These are phyloP conservation scores for Thaleichthys pacificus DNA, from an alignment of 2,797 vertebrate genomes.

Conservation along the genomic window DNA sequence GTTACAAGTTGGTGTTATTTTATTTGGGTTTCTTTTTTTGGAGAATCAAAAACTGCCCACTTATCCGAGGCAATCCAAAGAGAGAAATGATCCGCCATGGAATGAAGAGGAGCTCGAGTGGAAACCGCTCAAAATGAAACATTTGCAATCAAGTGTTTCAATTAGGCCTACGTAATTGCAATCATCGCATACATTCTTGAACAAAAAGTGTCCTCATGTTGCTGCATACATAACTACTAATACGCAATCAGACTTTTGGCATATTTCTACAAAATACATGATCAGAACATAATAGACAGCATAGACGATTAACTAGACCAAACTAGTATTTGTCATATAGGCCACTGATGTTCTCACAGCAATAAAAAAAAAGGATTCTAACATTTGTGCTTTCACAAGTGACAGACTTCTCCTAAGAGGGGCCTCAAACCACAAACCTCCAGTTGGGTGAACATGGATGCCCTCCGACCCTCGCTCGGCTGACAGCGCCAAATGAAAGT, in stretches of 20 bases:
- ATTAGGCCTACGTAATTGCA: too few species aligned
- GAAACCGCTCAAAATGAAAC: background rate
- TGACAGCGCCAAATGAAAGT: constrained; percentile 67
- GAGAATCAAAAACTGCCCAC: background rate
- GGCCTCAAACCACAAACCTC: constrained; percentile 45
- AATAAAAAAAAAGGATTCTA: too few species aligned
- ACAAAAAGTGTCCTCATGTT: too few species aligned
- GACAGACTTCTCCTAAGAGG: background rate
- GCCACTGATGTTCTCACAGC: too few species aligned
- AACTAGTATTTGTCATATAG: background rate
- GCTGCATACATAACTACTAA: background rate
- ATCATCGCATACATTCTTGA: background rate
- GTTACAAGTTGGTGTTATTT: background rate
- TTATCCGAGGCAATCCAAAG: background rate
- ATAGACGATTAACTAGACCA: background rate
- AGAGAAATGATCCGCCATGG: background rate
- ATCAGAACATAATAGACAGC: background rate
- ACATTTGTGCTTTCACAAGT: too few species aligned
- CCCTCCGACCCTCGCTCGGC: constrained; percentile 49
- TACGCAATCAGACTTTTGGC: background rate
- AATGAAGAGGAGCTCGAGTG: background rate
- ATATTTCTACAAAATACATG: background rate
- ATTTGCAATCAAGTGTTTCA: too few species aligned
- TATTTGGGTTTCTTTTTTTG: background rate
- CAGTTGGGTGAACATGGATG: constrained; percentile 44